Evolutionary conservation across 2,888 invertebrate species (phyloP), one percentile per base, ranked within the genome.

Genomic region (Tetrapedia diversipes): DNA sequence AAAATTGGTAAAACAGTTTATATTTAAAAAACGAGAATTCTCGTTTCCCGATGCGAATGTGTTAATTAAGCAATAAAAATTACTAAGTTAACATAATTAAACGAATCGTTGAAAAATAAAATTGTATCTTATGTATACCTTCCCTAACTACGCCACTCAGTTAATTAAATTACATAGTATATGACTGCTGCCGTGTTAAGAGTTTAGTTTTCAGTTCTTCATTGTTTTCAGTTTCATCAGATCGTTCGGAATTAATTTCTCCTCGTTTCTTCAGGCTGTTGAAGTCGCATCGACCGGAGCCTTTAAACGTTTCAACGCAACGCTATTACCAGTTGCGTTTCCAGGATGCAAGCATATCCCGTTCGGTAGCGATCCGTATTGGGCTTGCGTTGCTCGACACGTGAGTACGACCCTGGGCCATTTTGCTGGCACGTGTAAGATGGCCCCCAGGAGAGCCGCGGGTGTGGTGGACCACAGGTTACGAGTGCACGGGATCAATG

Each of bases 331-430:
- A 0, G 92, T 93, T 0, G 94, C 95, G 0, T 95, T 95, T 89
- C 95, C 95, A 0, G 95, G 95, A 47, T 97, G 97, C 87, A 94
- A 94, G 82, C 89, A 93, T 57, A 86, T 93, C 6, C 53, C 83
- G 6, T 96, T 95, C 88, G 93, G 93, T 71, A 94, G 94, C 2
- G 95, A 96, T 81, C 91, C 92, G 14, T 96, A 97, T 89, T 96
- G 96, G 96, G 93, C 93, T 61, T 97, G 97, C 87, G 95, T 95
- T 51, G 93, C 95, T 27, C 94, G 95, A 79, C 94, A 95, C 77
- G 94, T 95, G 22, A 95, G 95, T 7, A 94, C 95, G 66, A 95
- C 95, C 56, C 91, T 96, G 80, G 96, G 96, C 22, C 91, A 91
- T 68, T 91, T 89, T 60, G 92, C 91, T 1, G 93, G 93, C 7